A percentile compares a stretch with the other conserved stretches of the same genome.
phyloP scores from a whole-genome alignment of 2,797 vertebrate genomes.

The Scyliorhinus canicula region DNA sequence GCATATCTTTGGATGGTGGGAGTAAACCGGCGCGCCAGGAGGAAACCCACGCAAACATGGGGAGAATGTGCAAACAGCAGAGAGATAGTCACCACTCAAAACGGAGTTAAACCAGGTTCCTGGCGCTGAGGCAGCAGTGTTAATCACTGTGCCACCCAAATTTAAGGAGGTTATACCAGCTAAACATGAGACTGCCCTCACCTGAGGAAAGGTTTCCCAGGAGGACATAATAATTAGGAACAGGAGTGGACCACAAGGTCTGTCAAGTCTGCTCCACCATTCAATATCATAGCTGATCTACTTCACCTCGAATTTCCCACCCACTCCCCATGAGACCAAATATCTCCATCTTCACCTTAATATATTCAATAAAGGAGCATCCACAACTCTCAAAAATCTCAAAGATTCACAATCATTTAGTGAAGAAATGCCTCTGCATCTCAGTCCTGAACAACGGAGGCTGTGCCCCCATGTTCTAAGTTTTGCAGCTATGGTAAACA shows the following conservation, averaged over 20 bases:
- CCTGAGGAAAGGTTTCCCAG: background rate
- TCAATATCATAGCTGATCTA: background rate
- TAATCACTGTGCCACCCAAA: too few species aligned
- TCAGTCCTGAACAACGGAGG: too few species aligned
- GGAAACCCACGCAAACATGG: too few species aligned
- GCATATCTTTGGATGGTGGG: too few species aligned
- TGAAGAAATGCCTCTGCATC: background rate
- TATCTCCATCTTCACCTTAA: background rate
- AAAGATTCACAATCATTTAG: background rate
- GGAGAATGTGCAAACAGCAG: too few species aligned
- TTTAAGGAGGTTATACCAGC: background rate
- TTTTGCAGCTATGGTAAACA: too few species aligned
- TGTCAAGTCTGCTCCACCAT: background rate
- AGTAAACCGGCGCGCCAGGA: too few species aligned
- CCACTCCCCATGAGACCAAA: background rate
- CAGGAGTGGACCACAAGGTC: background rate
- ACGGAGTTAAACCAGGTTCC: too few species aligned
- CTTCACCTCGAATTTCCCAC: too few species aligned
- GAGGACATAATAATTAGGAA: background rate
- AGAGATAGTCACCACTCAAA: too few species aligned
- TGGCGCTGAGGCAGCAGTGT: too few species aligned
- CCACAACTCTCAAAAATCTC: background rate
- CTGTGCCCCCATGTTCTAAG: too few species aligned
- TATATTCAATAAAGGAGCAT: background rate
- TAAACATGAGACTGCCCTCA: background rate